phyloP scores from a whole-genome alignment of 2,113 vertebrate genomes.

The Catharus minimus region DNA sequence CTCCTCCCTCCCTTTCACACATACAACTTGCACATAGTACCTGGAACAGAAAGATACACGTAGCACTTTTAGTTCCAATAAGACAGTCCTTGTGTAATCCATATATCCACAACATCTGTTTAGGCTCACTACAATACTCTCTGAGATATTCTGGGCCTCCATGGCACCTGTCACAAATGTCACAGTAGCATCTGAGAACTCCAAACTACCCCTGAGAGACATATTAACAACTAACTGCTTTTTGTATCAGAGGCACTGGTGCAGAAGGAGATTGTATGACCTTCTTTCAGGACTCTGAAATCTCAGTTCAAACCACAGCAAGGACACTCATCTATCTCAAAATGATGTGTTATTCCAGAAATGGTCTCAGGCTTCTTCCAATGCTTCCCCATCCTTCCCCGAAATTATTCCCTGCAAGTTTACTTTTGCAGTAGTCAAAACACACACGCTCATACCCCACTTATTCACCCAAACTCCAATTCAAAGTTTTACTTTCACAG shows the following conservation, averaged over 20 bases:
- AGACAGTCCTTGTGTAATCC: not conserved
- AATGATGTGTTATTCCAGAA: not conserved
- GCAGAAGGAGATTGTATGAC: not conserved
- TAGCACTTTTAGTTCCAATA: not conserved
- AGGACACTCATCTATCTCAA: not conserved
- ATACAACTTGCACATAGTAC: not conserved
- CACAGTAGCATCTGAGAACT: not conserved
- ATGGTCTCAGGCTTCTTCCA: not conserved
- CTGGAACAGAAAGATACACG: not conserved
- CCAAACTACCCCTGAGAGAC: not conserved
- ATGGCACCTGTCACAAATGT: not conserved
- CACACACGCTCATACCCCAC: accelerated
- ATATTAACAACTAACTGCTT: not conserved
- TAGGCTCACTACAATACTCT: not conserved
- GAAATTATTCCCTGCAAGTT: not conserved
- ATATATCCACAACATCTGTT: not conserved
- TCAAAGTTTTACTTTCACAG: not conserved
- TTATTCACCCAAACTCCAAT: not conserved
- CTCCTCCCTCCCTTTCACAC: not conserved
- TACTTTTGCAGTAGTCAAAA: not conserved
- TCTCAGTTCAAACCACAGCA: not conserved
- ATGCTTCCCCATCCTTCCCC: not conserved
- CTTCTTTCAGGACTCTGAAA: not conserved
- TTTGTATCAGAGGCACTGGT: not conserved
- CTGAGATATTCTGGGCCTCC: not conserved